Base-by-base conservation (phyloP, 2,888 invertebrate species). In the Amblyjoppa proteus region DNA sequence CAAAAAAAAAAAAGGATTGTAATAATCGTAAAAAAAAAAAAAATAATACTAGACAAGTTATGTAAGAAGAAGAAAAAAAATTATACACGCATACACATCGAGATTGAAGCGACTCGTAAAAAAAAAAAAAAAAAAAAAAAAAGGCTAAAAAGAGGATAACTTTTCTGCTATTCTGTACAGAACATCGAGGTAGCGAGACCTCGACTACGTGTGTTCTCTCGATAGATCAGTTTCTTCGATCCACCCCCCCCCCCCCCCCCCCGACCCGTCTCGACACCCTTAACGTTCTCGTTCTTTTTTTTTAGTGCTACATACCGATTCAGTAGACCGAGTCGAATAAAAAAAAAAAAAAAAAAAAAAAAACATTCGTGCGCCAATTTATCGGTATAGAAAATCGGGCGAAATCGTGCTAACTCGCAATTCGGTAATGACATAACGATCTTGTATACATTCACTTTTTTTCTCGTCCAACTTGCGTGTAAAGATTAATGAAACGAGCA, bases 11-110 rank as follows among this genome's bases (percentile, higher is more conserved):
- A 74, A 41, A 64, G 61, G 49, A 84, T 84, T 75, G 51, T 84
- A 84, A 73, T 76, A 64, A 74, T 69, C 70, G 75, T 84, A 16
- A 66, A 79, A 51, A 25, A 79, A 51, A 25, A 76, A 58, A 84
- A 51, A 70, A 34, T 41, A 49, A 74, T 64, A 53, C 49, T 58
- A 70, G 45, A 69, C 34, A 58, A 28, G 20, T 45, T 69, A 78
- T 58, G 78, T 75, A 64, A 69, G 69, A 69, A 78, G n/a, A 69
- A 13, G 7, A 31, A 69, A 45, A 68, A 77, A 41, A 69, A 78
- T 56, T 20, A 68, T 78, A 78, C 69, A 69, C n/a, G 28, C 41
- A 61, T 70, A 79, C 58, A 61, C 49, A 64, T 78, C 58, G 78
- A 81, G 73, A 41, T 75, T 28, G 31, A 66, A 74, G 31, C 11